Base-by-base conservation (phyloP, 1,140 invertebrate genomes). In the Drosophila paulistorum region DNA sequence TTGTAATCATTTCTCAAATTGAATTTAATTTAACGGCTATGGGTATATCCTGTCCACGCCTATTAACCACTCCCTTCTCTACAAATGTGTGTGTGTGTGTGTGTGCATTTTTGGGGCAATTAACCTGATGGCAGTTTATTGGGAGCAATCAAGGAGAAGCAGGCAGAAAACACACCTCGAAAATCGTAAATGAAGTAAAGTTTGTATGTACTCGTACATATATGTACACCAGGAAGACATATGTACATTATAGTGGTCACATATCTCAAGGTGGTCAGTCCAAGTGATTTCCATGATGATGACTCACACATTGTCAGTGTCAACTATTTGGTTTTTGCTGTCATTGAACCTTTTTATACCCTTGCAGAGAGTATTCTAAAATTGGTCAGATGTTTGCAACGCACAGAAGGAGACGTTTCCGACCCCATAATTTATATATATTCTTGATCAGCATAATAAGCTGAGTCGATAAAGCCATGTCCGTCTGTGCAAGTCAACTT, bases 101-200 rank as follows among this genome's bases (percentile, higher is more conserved):
- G 68, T 39, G 73, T 68, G 65, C 73, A 75, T 75, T 75, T 75
- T 48, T 17, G 45, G 73, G 73, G 73, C 73, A 75, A 75, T 75
- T 75, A 75, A 75, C 72, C 41, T 75, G 73, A 75, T 75, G 73
- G 48, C 73, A 75, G 72, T 75, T 75, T 75, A 75, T 75, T 75
- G 72, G 73, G 73, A 48, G 65, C 72, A 75, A 75, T 75, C 65
- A 72, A 20, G 69, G 61, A 37, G 41, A 23, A 4, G 58, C 57
- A n/a, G 37, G 35, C 26, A 33, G 39, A 66, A 30, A 64, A 41
- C 73, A 75, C 73, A 68, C 73, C 73, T 75, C 65, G 23, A 33
- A 65, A 67, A 75, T 66, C 48, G 75, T 75, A 75, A 75, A 75
- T 75, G 65, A 75, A 45, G 4, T 26, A 26, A 26, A 26, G 42